phyloP scores from a whole-genome alignment of 2,797 vertebrate species.

The Tapera naevia region DNA sequence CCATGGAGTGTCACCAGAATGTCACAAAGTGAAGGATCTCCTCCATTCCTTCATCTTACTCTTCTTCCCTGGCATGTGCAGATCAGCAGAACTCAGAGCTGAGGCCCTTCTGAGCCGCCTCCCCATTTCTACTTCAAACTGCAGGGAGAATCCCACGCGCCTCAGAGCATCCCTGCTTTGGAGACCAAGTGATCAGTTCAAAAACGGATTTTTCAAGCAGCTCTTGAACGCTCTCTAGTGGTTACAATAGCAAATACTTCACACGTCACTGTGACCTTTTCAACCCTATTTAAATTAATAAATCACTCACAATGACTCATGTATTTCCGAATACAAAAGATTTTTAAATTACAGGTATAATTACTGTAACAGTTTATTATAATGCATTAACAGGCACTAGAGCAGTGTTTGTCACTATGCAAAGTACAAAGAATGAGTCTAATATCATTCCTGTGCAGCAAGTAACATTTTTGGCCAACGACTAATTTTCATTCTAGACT shows the following conservation, averaged over 20 bases:
- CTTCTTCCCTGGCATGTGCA: not conserved
- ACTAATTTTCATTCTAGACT: not conserved
- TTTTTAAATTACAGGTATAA: not conserved
- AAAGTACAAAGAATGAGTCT: not conserved
- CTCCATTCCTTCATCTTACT: not conserved
- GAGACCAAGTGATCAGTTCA: not conserved
- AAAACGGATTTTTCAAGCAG: not conserved
- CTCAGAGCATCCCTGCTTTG: not conserved
- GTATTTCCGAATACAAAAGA: not conserved
- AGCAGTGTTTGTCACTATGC: not conserved
- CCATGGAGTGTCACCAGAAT: fast-evolving
- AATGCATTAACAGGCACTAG: not conserved
- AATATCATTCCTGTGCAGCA: not conserved
- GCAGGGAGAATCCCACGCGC: fast-evolving
- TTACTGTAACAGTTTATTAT: not conserved
- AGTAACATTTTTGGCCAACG: not conserved
- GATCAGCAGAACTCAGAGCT: not conserved
- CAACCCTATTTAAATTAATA: not conserved
- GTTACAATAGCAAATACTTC: not conserved
- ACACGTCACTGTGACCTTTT: not conserved
- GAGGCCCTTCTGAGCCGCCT: not conserved
- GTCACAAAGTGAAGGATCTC: not conserved
- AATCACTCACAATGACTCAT: not conserved
- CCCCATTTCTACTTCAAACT: not conserved
- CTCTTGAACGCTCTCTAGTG: slow-evolving; percentile 67